Evolutionary conservation across 2,888 invertebrate genomes (phyloP).

Genomic region (Punctoribates punctum): DNA sequence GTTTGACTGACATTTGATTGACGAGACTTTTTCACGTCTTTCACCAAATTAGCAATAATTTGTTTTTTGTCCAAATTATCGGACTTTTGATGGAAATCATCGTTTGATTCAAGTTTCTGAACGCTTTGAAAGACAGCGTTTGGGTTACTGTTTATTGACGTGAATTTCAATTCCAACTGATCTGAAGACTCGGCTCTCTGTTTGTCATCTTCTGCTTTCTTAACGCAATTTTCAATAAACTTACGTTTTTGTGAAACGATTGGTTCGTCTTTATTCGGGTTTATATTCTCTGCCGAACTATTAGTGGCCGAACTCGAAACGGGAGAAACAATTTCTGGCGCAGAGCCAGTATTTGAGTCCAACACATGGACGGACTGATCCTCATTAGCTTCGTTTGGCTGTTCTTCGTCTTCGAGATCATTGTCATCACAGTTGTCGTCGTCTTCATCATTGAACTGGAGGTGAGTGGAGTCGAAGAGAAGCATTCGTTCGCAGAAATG

Average conservation of each 20-base stretch:
- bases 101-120: not conserved
- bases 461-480: conserved; percentile 44
- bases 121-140: conserved; percentile 47
- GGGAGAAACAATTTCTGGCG: not conserved
- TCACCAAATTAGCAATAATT: conserved; percentile 14
- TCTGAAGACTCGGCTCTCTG: conserved; percentile 44
- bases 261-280: conserved; percentile 2
- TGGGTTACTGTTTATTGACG: conserved; percentile 45
- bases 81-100: conserved; percentile 1
- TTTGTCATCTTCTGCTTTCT: conserved; percentile 30
- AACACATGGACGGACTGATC: not conserved
- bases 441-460: conserved; percentile 51
- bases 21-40: not conserved
- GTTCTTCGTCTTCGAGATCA: conserved; percentile 49
- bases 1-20: not conserved
- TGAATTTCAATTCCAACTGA: conserved; percentile 48
- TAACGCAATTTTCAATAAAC: conserved; percentile 22
- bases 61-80: conserved; percentile 12
- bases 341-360: not conserved
- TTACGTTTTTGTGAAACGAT: conserved; percentile 29
- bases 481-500: conserved; percentile 48
- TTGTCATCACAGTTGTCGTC: conserved; percentile 60
- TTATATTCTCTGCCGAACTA: conserved; percentile 27
- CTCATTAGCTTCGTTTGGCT: conserved; percentile 38
- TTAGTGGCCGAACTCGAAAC: conserved; percentile 3